Evolutionary conservation across 1,140 invertebrate species (phyloP), one percentile per base, ranked within the genome.

Genomic region (Teleopsis dalmanni): DNA sequence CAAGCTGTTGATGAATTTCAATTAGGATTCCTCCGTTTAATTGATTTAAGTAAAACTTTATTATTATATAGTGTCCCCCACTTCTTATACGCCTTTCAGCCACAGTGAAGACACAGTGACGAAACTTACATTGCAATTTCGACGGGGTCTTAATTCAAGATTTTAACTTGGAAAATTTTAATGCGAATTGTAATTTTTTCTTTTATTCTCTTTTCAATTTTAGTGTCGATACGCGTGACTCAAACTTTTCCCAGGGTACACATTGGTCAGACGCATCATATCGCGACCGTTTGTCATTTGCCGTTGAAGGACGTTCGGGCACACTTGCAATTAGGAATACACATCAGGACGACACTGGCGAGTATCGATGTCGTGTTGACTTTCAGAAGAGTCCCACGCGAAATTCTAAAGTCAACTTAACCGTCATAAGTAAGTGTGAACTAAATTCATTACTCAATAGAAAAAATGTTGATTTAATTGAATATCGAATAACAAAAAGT

Each of bases 341-440:
- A 52, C 79, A 83, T 36, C 73, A 73, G 45, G 71, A 73, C 51
- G 89, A 94, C 69, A 86, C 79, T 26, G 88, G 88, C 13, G 76
- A 89, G 50, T 94, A 92, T 72, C 76, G 87, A 47, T 93, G 90
- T 65, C 75, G 90, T 54, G 87, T 92, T 37, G 90, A 94, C 73
- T 94, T 92, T 74, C 84, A 86, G 57, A 84, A 86, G 62, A 88
- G 87, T 23, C 88, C 88, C 2, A 93, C 90, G 3, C 80, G 87
- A 57, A 91, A 92, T 72, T 84, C 84, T 45, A 81, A 85, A 74
- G 84, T 92, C 59, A 90, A 91, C 71, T 76, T 94, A 49, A 89
- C 87, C 54, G 84, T 94, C 50, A 87, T 92, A 59, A 84, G 90
- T 94, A 78, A 90, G 88, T 85, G 56, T 55, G 42, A 40, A 51